phyloP scores from a whole-genome alignment of 1,140 invertebrate species.

The Tetragonula clypearis region DNA sequence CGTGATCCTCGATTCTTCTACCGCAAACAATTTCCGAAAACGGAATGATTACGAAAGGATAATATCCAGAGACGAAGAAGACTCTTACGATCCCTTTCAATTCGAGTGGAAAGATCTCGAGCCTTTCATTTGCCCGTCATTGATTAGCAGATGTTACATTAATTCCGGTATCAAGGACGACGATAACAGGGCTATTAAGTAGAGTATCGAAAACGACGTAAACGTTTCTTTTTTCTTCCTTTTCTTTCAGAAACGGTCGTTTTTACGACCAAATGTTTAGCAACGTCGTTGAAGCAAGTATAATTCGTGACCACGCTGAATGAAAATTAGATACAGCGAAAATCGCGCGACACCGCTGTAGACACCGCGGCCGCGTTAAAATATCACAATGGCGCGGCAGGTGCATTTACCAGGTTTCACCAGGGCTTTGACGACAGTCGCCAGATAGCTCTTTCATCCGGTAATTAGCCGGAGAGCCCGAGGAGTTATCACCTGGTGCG shows the following conservation, averaged over 20 bases:
- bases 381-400: constrained; percentile 64
- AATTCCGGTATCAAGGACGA: background rate
- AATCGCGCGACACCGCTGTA: constrained; percentile 11
- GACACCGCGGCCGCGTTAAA: constrained; percentile 48
- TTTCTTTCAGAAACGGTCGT: background rate
- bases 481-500: constrained; percentile 75
- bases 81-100: background rate
- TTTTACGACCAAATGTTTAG: constrained; percentile 9
- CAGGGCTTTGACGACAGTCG: constrained; percentile 73
- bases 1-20: background rate
- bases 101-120: background rate
- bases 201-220: constrained; percentile 4
- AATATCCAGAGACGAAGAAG: background rate
- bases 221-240: background rate
- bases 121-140: background rate
- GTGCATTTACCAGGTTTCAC: constrained; percentile 62
- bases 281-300: background rate
- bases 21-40: constrained; percentile 1
- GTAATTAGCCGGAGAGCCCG: constrained; percentile 77
- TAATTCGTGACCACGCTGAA: constrained; percentile 11
- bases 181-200: background rate
- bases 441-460: constrained; percentile 77
- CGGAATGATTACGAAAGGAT: background rate
- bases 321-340: constrained; percentile 62
- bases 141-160: background rate